Conservation (phyloP, 2,888 invertebrate species). For the Cantharis flavilabris region DNA sequence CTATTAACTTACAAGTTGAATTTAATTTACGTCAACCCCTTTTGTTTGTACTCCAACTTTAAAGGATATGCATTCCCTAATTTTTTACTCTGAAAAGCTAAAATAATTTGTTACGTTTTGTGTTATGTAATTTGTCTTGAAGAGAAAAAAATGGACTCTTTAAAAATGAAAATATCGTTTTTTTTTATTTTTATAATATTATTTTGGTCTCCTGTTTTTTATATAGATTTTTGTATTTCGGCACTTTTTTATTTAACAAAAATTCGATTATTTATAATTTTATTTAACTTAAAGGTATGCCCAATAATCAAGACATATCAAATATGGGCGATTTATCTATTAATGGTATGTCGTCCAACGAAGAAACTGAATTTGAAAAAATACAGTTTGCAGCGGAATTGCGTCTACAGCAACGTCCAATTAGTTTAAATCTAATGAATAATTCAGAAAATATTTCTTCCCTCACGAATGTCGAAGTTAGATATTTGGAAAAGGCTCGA, state of each 20-base stretch:
- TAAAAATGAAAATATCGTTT: neutral
- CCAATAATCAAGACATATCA: neutral
- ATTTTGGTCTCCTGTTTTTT: neutral
- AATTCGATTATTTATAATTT: neutral
- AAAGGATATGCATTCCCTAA: neutral
- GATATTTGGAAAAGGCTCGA: constrained; percentile 51
- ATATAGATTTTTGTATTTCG: neutral
- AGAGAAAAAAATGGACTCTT: neutral
- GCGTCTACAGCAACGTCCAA: constrained; percentile 44
- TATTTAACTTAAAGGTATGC: constrained; percentile 1
- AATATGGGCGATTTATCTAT: neutral
- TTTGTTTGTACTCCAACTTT: neutral
- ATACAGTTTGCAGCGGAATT: constrained; percentile 52
- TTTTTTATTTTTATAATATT: neutral
- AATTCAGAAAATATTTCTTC: constrained; percentile 35
- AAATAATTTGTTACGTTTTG: neutral
- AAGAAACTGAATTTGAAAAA: constrained; percentile 44
- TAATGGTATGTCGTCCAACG: neutral
- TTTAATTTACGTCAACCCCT: neutral
- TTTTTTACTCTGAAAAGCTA: neutral
- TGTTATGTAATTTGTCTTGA: neutral
- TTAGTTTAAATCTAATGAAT: constrained; percentile 10
- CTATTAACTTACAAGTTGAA: no score
- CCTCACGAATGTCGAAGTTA: constrained; percentile 48
- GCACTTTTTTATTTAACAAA: neutral